These are phyloP conservation scores for Tryphoninae sp. DNA, from an alignment of 2,888 invertebrate genomes.

Conservation along the genomic window DNA sequence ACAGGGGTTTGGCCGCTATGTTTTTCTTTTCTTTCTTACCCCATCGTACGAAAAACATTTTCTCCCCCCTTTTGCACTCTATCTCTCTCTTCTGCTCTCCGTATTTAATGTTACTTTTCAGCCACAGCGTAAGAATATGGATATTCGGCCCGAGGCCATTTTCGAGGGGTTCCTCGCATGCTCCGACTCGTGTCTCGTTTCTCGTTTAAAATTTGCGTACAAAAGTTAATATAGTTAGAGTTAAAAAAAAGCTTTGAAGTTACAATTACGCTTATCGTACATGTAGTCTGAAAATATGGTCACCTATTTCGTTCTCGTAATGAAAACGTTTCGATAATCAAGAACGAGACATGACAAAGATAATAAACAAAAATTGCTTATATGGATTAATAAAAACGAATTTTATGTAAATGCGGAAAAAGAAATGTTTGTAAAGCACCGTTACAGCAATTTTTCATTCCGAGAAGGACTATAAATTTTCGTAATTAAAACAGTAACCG, in stretches of 20 bases:
- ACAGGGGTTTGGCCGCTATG: conserved; percentile 15
- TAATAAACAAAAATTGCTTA: no score
- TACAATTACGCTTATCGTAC: conserved; percentile 1
- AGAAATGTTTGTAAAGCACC: no score
- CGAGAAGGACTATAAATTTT: no score
- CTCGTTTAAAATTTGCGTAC: conserved; percentile 16
- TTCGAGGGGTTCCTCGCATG: conserved; percentile 46
- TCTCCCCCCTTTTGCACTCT: background rate
- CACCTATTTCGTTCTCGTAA: background rate
- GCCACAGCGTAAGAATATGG: conserved; percentile 49
- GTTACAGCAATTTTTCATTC: no score
- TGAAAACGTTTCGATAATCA: background rate
- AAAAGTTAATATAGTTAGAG: conserved; percentile 37
- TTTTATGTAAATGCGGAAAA: no score
- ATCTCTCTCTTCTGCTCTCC: background rate
- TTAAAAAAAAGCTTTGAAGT: conserved; percentile 51
- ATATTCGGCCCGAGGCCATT: conserved; percentile 54
- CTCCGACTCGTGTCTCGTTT: conserved; percentile 36
- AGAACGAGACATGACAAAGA: background rate
- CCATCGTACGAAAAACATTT: conserved; percentile 39
- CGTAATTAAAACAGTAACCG: no score
- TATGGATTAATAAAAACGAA: no score
- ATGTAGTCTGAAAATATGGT: background rate
- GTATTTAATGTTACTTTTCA: conserved; percentile 57
- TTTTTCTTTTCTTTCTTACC: conserved; percentile 22